Evolutionary conservation across 2,113 vertebrate species (phyloP).

Genomic region (Tragulus kanchil): DNA sequence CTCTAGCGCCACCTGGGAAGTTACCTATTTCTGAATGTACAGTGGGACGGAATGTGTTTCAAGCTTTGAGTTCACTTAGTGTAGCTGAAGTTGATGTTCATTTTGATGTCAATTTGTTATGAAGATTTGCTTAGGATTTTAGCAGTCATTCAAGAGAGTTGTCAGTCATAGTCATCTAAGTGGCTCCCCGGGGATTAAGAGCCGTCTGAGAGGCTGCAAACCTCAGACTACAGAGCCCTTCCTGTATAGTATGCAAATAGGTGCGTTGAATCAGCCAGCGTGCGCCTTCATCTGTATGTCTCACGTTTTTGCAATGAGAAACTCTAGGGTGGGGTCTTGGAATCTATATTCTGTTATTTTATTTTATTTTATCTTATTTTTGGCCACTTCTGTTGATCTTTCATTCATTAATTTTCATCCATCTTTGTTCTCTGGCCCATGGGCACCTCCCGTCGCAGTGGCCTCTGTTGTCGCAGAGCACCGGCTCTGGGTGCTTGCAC

Average conservation of each 20-base stretch:
- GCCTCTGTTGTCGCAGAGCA: no score
- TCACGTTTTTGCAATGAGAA: background rate
- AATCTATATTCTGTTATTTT: background rate
- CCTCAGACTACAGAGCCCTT: background rate
- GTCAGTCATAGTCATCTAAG: background rate
- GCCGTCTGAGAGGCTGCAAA: background rate
- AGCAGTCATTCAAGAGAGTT: background rate
- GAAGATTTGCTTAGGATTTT: background rate
- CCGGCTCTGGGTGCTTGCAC: no score
- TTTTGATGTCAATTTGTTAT: background rate
- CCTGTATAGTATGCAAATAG: background rate
- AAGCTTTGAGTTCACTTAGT: background rate
- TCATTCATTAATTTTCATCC: no score
- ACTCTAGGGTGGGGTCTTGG: background rate
- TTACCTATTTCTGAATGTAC: background rate
- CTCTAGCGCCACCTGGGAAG: background rate
- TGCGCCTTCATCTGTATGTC: fast-evolving
- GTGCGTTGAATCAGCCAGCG: background rate
- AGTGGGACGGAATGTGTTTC: fast-evolving
- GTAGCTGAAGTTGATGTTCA: background rate
- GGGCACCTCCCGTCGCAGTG: no score
- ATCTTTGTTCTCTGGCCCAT: no score
- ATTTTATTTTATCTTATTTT: background rate
- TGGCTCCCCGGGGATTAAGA: background rate
- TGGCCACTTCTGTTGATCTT: no score